Base-by-base conservation (phyloP, 1,140 invertebrate genomes). In the Zaprionus davidi region DNA sequence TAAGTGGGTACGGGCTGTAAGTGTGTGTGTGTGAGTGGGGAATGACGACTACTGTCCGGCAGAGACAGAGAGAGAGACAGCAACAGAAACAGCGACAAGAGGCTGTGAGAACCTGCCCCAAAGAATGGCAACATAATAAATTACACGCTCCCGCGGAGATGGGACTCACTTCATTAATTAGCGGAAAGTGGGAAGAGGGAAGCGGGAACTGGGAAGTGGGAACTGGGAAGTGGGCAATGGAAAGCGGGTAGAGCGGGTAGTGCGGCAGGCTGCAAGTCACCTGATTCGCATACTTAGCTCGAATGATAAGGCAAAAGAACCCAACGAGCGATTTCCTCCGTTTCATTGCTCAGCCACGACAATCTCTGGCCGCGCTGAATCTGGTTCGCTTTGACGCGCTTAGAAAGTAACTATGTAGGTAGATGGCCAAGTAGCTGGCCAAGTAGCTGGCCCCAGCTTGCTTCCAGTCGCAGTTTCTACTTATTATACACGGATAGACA, bases 151-250 rank as follows among this genome's bases (percentile, higher is more conserved):
- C 51, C 15, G 38, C 24, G 44, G 56, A 38, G 55, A 36, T 20
- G 68, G 66, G 57, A 59, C 34, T 53, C 41, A 49, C 62, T 63
- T 71, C 51, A 81, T 79, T 72, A 81, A 79, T 79, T 81, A 79
- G 79, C 79, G 20, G 22, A 5, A 41, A 31, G 56, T n/a, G 38
- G 31, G 15, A 41, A 41, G 15, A n/a, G 38, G 38, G 15, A n/a
- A 41, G 15, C 2, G 41, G 41, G 15, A 41, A 41, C 15, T n/a
- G n/a, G 41, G 2, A 11, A 31, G 2, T 31, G 31, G 7, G 9
- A n/a, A n/a, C n/a, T 5, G 41, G 41, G 2, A 11, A 31, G 2
- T 31, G 31, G 7, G 9, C 0, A 31, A 2, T 31, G 2, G 31
- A 9, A 34, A 3, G 31, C 9, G 31, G 31, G 28, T 31, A 31